phyloP scores from a whole-genome alignment of 2,113 vertebrate genomes.

The Nibea albiflora region DNA sequence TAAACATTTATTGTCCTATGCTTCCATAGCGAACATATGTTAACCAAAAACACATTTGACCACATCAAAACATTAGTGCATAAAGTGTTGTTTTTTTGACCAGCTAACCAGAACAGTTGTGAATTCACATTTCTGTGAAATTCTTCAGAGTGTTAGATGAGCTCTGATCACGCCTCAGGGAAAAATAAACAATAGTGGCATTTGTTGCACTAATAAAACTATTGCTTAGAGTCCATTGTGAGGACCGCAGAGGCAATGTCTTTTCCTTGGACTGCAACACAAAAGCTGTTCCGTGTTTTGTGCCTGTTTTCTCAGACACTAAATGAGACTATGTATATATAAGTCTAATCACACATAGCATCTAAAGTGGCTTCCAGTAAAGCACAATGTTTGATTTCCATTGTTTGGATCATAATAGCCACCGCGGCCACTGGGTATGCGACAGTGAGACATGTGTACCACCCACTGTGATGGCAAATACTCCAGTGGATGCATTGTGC shows the following conservation, averaged over 20 bases:
- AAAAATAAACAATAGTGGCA: slow-evolving; percentile 71
- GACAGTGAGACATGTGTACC: slow-evolving; percentile 72
- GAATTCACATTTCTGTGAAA: slow-evolving; percentile 51
- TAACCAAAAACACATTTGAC: too few species aligned
- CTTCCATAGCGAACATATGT: too few species aligned
- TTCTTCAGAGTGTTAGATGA: slow-evolving; percentile 59
- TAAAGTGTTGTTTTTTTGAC: background rate
- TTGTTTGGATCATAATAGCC: slow-evolving; percentile 84
- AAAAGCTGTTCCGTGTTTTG: slow-evolving; percentile 86
- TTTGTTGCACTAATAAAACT: slow-evolving; percentile 77
- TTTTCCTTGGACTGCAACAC: slow-evolving; percentile 69
- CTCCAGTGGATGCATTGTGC: slow-evolving; percentile 81
- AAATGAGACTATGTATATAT: slow-evolving; percentile 72
- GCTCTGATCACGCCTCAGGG: slow-evolving; percentile 57
- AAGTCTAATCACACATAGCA: slow-evolving; percentile 82
- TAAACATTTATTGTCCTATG: background rate
- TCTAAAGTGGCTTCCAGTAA: slow-evolving; percentile 83
- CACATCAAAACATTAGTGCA: slow-evolving; percentile 10
- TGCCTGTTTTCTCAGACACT: slow-evolving; percentile 70
- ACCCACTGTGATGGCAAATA: slow-evolving; percentile 77
- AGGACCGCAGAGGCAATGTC: slow-evolving; percentile 62
- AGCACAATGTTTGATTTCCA: slow-evolving; percentile 80
- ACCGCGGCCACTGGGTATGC: slow-evolving; percentile 61
- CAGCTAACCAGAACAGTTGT: background rate
- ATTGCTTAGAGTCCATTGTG: slow-evolving; percentile 68